These are phyloP conservation scores for Myodes glareolus DNA, from an alignment of 2,113 vertebrate species.

Conservation along the genomic window DNA sequence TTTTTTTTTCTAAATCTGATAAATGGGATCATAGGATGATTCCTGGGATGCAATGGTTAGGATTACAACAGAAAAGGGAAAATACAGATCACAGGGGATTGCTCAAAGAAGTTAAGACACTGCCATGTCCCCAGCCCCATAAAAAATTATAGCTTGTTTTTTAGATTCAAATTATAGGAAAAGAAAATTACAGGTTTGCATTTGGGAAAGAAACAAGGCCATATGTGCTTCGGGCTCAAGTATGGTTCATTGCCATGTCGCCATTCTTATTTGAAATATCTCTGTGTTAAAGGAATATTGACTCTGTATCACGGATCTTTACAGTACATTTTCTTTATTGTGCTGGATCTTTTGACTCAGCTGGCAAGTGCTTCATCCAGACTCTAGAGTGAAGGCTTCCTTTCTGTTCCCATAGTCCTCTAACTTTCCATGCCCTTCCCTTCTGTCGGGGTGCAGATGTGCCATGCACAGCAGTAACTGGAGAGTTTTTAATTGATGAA, in stretches of 20 bases:
- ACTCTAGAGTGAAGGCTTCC: neutral
- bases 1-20: neutral
- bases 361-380: neutral
- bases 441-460: neutral
- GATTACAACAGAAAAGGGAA: neutral
- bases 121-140: neutral
- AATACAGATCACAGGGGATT: neutral
- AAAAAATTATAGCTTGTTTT: neutral
- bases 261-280: neutral
- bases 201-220: neutral
- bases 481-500: neutral
- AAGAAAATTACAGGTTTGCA: neutral
- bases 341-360: neutral
- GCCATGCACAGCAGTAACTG: neutral
- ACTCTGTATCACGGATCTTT: too few relatives aligned
- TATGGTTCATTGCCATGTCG: neutral
- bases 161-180: neutral
- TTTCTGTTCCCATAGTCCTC: neutral
- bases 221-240: neutral
- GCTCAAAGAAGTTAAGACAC: neutral
- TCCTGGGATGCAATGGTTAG: neutral
- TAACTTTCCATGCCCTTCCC: neutral
- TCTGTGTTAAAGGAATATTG: neutral
- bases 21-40: neutral
- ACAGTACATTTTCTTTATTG: neutral